phyloP scores from a whole-genome alignment of 2,797 vertebrate genomes.

The Phaenicophaeus curvirostris region DNA sequence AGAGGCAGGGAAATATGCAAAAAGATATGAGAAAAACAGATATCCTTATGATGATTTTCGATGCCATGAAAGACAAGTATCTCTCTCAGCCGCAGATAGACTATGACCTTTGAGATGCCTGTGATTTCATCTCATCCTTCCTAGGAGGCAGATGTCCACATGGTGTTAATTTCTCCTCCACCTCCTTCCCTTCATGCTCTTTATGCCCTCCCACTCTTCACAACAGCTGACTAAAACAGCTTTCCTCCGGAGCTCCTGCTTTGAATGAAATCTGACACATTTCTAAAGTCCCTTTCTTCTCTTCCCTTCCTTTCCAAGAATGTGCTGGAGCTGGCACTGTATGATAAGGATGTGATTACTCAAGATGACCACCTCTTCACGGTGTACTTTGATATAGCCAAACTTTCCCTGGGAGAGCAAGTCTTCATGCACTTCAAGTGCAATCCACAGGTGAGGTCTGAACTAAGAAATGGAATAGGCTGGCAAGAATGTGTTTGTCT shows the following conservation, averaged over 20 bases:
- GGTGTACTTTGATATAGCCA: slow-evolving; percentile 79
- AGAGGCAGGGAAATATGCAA: background rate
- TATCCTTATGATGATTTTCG: background rate
- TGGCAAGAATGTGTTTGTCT: background rate
- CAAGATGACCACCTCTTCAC: slow-evolving; percentile 78
- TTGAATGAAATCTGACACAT: background rate
- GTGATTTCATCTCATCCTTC: background rate
- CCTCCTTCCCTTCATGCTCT: background rate
- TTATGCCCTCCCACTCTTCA: background rate
- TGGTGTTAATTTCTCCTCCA: background rate
- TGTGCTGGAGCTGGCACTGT: slow-evolving; percentile 80
- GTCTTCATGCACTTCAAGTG: slow-evolving; percentile 63
- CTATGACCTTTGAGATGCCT: background rate
- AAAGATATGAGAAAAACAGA: background rate
- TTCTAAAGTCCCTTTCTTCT: background rate
- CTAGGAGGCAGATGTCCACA: background rate
- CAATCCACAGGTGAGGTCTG: slow-evolving; percentile 41
- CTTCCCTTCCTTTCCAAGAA: slow-evolving; percentile 72
- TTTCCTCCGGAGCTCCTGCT: background rate
- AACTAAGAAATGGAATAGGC: background rate
- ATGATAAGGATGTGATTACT: slow-evolving; percentile 77
- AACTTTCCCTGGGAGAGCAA: slow-evolving; percentile 64
- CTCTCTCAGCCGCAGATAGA: background rate
- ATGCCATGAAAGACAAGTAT: background rate
- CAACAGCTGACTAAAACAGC: background rate